Conservation (phyloP, 2,113 vertebrate genomes). For the Oreochromis spilurus region DNA sequence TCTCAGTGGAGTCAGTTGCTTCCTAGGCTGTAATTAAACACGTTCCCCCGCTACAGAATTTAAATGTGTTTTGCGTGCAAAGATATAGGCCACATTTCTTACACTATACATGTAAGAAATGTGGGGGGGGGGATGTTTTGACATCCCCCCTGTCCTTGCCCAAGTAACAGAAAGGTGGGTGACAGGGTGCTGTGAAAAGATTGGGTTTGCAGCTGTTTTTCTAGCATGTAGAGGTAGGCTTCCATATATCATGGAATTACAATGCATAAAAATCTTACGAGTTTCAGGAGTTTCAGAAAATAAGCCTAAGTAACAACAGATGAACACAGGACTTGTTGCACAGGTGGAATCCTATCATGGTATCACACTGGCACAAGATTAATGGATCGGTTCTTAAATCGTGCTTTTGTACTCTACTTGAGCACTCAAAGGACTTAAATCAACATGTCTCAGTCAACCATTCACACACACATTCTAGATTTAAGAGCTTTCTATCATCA, state of each 20-base stretch:
- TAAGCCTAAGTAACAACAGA: not conserved
- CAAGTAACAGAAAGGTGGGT: not conserved
- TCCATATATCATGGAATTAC: not conserved
- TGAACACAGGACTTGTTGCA: not conserved
- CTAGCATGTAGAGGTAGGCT: not conserved
- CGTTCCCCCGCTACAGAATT: slow-evolving; percentile 33
- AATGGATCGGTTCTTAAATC: not conserved
- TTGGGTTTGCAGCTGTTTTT: not conserved
- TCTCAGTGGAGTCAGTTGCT: slow-evolving; percentile 34
- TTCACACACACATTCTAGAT: not conserved
- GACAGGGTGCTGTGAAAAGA: not conserved
- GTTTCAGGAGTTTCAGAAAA: not conserved
- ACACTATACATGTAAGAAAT: not conserved
- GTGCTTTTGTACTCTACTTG: not conserved
- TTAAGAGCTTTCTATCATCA: not conserved
- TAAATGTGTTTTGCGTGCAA: slow-evolving; percentile 3
- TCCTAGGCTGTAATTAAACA: slow-evolving; percentile 65
- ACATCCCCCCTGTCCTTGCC: not conserved
- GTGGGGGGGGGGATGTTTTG: too few relatives aligned
- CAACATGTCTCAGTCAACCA: not conserved
- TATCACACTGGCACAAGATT: not conserved
- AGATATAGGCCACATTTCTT: not conserved
- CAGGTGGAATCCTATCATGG: not conserved
- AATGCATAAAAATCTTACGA: not conserved
- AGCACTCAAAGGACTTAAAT: not conserved